Evolutionary conservation across 2,113 vertebrate genomes (phyloP).

Genomic region (Osmerus mordax): DNA sequence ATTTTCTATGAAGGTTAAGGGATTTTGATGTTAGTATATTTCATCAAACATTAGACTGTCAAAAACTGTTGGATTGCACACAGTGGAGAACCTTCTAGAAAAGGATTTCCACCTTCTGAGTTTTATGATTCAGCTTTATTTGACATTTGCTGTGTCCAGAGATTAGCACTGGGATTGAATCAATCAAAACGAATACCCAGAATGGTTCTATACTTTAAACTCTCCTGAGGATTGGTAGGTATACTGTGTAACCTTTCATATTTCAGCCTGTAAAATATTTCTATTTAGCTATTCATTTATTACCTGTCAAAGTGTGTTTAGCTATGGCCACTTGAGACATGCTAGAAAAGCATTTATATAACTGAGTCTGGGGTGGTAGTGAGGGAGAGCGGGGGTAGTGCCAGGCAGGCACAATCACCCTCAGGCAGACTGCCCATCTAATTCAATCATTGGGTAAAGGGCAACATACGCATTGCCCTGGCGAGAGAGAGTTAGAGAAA

Average conservation of each 20-base stretch:
- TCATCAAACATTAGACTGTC: no score
- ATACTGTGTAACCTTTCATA: neutral
- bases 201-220: neutral
- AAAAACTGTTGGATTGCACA: no score
- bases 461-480: constrained; percentile 13
- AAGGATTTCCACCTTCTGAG: no score
- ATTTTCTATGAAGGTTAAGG: no score
- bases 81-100: no score
- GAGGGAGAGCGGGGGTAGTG: constrained; percentile 13
- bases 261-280: neutral
- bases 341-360: constrained; percentile 26
- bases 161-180: neutral
- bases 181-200: neutral
- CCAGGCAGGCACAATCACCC: constrained; percentile 30
- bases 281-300: neutral
- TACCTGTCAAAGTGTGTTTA: constrained; percentile 1
- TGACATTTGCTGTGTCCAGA: neutral
- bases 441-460: constrained; percentile 25
- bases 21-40: no score
- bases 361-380: constrained; percentile 21
- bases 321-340: constrained; percentile 3
- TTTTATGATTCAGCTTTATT: no score
- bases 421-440: constrained; percentile 25
- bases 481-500: neutral
- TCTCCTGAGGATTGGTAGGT: neutral